Base-by-base conservation (phyloP, 2,113 vertebrate genomes). In the Caranx ignobilis region DNA sequence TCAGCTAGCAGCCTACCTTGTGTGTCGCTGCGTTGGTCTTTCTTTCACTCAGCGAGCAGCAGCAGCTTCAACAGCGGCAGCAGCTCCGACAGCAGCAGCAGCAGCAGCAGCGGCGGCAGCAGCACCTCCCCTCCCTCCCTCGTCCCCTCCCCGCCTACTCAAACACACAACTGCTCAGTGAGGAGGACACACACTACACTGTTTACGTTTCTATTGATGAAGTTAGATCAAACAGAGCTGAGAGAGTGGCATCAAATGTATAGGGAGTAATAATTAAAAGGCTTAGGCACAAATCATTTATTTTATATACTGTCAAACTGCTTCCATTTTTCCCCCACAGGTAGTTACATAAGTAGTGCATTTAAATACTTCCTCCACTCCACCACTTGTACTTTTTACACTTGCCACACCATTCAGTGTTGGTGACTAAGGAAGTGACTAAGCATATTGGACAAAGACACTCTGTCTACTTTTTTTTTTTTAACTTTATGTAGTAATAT, bases 1-100 rank as follows among this genome's bases (percentile, higher is more conserved):
- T 88, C 92, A 81, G 83, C 87, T 90, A 90, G 91, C 86, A 90
- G 85, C 89, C 82, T 83, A 62, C 90, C 84, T 60, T 89, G 85
- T 85, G 87, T 88, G 80, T 62, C 83, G 77, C 86, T 75, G 81
- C 65, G 87, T 75, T 74, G 73, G 66, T 86, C 80, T 83, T 74
- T 83, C 79, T 87, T 57, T 75, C 76, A 60, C 75, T 86, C 70
- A 18, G 45, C 66, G 31, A 35, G 69, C 70, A 69, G 52, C 45
- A 64, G 68, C 72, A 75, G 57, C 82, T 69, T 64, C 72, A 72
- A 54, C 79, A 69, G 72, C 70, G 59, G 56, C 56, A 67, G 63
- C 72, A 72, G 52, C 82, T 71, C 31, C 31, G 15, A 11, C 66
- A 7, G 47, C 66, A 5, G 66, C 41, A 26, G 59, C 75, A 12